Evolutionary conservation across 2,113 vertebrate species (phyloP), one percentile per base, ranked within the genome.

Genomic region (Tenrec ecaudatus): DNA sequence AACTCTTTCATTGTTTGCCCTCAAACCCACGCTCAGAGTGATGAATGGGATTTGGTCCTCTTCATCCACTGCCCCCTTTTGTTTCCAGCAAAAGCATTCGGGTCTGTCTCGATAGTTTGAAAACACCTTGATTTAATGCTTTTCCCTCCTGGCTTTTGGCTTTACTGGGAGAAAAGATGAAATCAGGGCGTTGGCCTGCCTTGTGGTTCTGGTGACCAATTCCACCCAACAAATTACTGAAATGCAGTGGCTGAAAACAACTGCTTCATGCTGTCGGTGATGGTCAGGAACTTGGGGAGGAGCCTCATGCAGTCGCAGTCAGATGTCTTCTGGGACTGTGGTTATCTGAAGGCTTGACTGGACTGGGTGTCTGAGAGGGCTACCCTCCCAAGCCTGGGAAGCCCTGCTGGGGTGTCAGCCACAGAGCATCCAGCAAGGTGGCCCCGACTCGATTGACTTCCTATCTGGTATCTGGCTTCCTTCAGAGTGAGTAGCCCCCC

Each of bases 221-320:
- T 85, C 84, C 87, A 3, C 75, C 20, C 33, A 57, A 33, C 23
- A 71, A 31, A 27, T 62, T 11, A 76, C 11, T 23, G 14, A 3
- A 25, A 22, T 57, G 40, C 47, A 14, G 5, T 1, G 73, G 60
- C n/a, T 86, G 79, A 36, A n/a, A 75, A 19, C 53, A 62, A 1
- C 73, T 76, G 75, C 82, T 91, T 90, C 71, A 36, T 75, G 84
- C 91, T 80, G 58, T n/a, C 33, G 2, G 0, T 47, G 77, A 40
- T 47, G 77, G 36, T 53, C 22, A 4, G 81, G 89, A 68, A n/a
- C 68, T 62, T 62, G 85, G 81, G 29, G 84, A 82, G 76, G 36
- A 20, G 31, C 29, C 53, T 7, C 68, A 78, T 53, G 43, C 19
- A 10, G 1, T 62, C 22, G 6, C 4, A 22, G 6, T 71, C 60